Percentiles rank a stretch among this genome's conserved stretches.
phyloP scores from a whole-genome alignment of 2,797 vertebrate genomes.

The Serranus cabrilla region DNA sequence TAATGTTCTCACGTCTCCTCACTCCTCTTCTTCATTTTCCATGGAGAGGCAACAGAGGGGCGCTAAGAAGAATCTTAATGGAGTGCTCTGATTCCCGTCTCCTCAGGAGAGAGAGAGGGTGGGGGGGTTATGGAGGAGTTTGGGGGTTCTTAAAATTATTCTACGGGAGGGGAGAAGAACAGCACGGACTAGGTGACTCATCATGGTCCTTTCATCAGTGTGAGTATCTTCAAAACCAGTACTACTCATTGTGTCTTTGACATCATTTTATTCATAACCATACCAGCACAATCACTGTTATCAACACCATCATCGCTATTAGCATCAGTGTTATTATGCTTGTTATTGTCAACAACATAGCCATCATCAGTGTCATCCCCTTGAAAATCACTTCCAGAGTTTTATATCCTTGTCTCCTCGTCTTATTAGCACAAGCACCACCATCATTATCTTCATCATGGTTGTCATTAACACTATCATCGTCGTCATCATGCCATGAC shows the following conservation, averaged over 20 bases:
- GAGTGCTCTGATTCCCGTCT: conserved; percentile 48
- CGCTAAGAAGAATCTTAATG: conserved; percentile 63
- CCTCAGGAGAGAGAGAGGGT: background rate
- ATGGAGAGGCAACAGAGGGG: conserved; percentile 51
- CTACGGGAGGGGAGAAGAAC: conserved; percentile 15
- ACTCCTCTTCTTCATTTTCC: conserved; percentile 52
- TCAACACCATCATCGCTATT: conserved; percentile 20
- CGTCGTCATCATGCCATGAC: background rate
- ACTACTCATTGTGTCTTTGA: conserved; percentile 47
- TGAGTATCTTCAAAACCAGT: conserved; percentile 33
- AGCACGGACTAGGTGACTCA: conserved; percentile 57
- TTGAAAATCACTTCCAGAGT: background rate
- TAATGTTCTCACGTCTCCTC: conserved; percentile 64
- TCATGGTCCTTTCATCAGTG: conserved; percentile 48
- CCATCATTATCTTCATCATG: background rate
- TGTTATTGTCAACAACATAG: conserved; percentile 26
- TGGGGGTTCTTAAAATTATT: conserved; percentile 18
- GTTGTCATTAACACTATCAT: background rate
- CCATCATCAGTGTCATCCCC: conserved; percentile 4
- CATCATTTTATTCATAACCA: conserved; percentile 44
- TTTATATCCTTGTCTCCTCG: background rate
- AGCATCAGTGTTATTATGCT: conserved; percentile 30
- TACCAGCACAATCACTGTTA: conserved; percentile 16
- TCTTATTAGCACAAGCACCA: background rate
- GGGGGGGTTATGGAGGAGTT: background rate